Conservation (phyloP, 2,888 invertebrate genomes). For the Neoascia interrupta region DNA sequence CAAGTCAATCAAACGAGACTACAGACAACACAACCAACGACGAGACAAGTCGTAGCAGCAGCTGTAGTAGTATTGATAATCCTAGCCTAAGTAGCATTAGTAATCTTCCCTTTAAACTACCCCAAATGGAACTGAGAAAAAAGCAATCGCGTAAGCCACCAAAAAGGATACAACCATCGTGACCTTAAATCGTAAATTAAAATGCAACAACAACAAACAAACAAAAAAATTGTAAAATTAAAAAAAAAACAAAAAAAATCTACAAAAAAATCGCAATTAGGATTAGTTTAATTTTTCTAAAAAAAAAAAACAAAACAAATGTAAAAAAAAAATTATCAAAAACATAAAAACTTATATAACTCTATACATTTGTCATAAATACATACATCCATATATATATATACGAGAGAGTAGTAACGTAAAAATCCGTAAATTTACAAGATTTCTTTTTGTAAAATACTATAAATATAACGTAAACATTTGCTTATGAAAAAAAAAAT, state of each 20-base stretch:
- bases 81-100: slow-evolving; percentile 43
- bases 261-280: slow-evolving; percentile 40
- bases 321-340: background rate
- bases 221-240: background rate
- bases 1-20: slow-evolving; percentile 34
- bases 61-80: slow-evolving; percentile 48
- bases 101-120: slow-evolving; percentile 61
- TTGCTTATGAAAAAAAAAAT: slow-evolving; percentile 30
- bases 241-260: slow-evolving; percentile 3
- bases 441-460: slow-evolving; percentile 29
- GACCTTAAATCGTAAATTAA: slow-evolving; percentile 70
- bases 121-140: slow-evolving; percentile 76
- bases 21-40: slow-evolving; percentile 38
- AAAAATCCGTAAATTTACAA: slow-evolving; percentile 46
- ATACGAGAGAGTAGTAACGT: slow-evolving; percentile 29
- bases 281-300: slow-evolving; percentile 36
- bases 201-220: slow-evolving; percentile 28
- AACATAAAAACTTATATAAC: too few species aligned
- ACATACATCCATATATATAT: slow-evolving; percentile 10
- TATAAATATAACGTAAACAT: background rate
- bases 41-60: slow-evolving; percentile 54
- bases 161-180: slow-evolving; percentile 73
- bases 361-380: too few species aligned
- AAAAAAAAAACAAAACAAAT: background rate
- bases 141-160: slow-evolving; percentile 79